Base-by-base conservation (phyloP, 92 coral and sea anemone genomes). In the Palythoa caribaeorum region DNA sequence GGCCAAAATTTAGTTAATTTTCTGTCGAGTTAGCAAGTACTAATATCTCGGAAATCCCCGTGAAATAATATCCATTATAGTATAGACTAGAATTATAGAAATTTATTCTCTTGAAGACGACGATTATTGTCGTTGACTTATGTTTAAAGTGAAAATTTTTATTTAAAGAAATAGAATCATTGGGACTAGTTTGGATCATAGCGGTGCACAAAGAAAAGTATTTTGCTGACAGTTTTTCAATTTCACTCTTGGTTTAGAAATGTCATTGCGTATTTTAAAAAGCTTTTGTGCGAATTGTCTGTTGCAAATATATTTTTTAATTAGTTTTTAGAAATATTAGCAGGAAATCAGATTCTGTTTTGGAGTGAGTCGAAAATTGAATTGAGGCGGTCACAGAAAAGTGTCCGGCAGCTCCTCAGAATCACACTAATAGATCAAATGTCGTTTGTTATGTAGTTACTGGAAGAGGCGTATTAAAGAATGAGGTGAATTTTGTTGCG, bases 271-370 rank as follows among this genome's bases (percentile, higher is more conserved):
- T 66, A 81, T 81, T 68, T 38, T 79, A 51, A 48, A 81, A 77
- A 9, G 62, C 57, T 68, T 52, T 40, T 65, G 74, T 81, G 86
- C 86, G 66, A 81, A 21, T 81, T 44, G 74, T 19, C 47, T 66
- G 86, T 62, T 65, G 19, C 69, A 65, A 81, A 81, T 81, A 81
- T 81, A 48, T 81, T 81, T 81, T 81, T 81, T 6, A 65, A 81
- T 62, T 79, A 62, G 84, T 16, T 79, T 60, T 79, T 59, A 20
- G 84, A 63, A 21, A 79, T 13, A 77, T 77, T 68, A 66, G 75
- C 73, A 63, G 73, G 35, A 66, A 47, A 20, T 57, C 20, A 51
- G 35, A 44, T 16, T 80, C 55, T 10, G 60, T 47, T 60, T 63
- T 63, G 74, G 71, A 65, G 57, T 81, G 76, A 65, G 47, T 20